Evolutionary conservation across 2,888 invertebrate species (phyloP).

Genomic region (Stenodema calcarata): DNA sequence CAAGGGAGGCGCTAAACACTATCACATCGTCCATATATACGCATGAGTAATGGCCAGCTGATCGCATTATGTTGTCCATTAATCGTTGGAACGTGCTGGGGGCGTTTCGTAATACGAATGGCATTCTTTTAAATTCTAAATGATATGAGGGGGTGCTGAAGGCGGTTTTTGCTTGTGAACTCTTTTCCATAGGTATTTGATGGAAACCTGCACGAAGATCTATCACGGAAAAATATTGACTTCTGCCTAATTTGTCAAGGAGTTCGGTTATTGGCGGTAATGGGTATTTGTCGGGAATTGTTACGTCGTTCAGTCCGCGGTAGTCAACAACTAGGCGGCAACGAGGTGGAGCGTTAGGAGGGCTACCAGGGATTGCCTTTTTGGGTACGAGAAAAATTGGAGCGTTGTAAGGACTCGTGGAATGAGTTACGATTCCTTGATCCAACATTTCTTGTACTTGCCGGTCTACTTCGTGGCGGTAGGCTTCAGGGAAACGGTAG

Average conservation of each 20-base stretch:
- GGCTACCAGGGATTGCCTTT: neutral
- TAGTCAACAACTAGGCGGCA: neutral
- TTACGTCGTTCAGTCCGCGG: constrained; percentile 4
- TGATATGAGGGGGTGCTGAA: constrained; percentile 45
- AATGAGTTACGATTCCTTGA: too few species aligned
- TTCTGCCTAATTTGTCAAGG: constrained; percentile 54
- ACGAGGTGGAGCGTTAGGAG: neutral
- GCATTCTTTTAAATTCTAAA: constrained; percentile 30
- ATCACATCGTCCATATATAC: constrained; percentile 51
- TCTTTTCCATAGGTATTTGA: constrained; percentile 54
- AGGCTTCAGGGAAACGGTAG: neutral
- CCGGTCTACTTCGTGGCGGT: neutral
- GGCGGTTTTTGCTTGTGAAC: constrained; percentile 18
- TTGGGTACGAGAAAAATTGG: neutral
- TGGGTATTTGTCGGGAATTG: constrained; percentile 21
- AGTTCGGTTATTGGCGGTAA: constrained; percentile 54
- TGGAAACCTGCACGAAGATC: constrained; percentile 57
- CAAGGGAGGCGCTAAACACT: constrained; percentile 22
- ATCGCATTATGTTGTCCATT: constrained; percentile 37
- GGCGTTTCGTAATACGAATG: neutral
- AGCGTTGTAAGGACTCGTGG: neutral
- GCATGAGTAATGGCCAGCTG: neutral
- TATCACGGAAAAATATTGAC: constrained; percentile 56
- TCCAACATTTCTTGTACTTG: neutral
- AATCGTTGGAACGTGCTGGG: neutral